phyloP scores from a whole-genome alignment of 2,113 vertebrate species.

The Sprattus sprattus region DNA sequence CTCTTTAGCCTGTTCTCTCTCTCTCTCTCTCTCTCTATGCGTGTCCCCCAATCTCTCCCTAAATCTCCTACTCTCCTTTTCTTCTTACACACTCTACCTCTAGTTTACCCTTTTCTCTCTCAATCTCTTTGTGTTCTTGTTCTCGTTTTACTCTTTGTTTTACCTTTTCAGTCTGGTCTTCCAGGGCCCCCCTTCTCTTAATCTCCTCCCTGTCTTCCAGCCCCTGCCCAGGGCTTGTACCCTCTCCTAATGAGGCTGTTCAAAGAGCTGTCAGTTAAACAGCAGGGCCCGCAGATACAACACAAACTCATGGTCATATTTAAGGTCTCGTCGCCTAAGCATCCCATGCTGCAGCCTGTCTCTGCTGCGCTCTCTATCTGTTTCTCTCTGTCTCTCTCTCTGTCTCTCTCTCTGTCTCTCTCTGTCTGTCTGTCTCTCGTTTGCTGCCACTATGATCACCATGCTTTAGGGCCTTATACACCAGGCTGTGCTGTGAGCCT shows the following conservation, averaged over 20 bases:
- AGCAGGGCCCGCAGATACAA: not conserved
- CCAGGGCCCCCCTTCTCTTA: not conserved
- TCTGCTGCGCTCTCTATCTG: not conserved
- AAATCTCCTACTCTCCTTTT: not conserved
- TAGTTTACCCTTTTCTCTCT: not conserved
- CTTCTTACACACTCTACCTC: not conserved
- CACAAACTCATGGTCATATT: not conserved
- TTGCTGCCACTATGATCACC: not conserved
- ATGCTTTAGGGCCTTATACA: not conserved
- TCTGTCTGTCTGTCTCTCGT: slow-evolving; percentile 2
- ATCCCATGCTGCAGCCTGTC: not conserved
- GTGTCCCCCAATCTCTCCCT: not conserved
- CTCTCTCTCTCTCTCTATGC: not conserved
- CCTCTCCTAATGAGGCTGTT: slow-evolving; percentile 6
- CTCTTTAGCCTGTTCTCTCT: not conserved
- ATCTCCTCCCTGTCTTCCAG: not conserved
- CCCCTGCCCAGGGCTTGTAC: not conserved
- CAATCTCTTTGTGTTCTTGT: not conserved
- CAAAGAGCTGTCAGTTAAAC: not conserved
- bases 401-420: not conserved
- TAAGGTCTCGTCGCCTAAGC: not conserved
- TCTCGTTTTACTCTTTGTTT: not conserved
- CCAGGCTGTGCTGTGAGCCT: not conserved
- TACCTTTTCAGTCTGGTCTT: not conserved
- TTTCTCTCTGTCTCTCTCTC: slow-evolving; percentile 29